A percentile compares a stretch with the other conserved stretches of the same genome.
phyloP scores from a whole-genome alignment of 2,797 vertebrate species.

The Nyctalus aviator region DNA sequence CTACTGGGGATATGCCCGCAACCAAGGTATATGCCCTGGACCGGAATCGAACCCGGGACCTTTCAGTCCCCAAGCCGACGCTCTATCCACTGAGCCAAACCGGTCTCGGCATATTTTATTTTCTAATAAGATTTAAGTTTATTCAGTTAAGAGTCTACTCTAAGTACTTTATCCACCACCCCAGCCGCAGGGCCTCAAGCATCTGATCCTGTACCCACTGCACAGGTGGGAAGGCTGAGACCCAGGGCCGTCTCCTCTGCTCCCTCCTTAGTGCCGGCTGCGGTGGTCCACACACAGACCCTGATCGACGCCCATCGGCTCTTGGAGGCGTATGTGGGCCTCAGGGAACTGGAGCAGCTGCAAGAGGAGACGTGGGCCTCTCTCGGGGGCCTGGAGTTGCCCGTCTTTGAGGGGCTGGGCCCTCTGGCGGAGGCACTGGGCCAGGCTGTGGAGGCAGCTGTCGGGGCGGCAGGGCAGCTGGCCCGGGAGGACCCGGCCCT shows the following conservation, averaged over 20 bases:
- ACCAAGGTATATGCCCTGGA: no score
- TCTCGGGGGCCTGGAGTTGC: constrained; percentile 84
- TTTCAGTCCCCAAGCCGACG: no score
- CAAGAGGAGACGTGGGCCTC: constrained; percentile 93
- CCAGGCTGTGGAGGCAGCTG: constrained; percentile 93
- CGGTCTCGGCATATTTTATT: no score
- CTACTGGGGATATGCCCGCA: no score
- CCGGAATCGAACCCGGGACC: no score
- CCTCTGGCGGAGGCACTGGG: constrained; percentile 92
- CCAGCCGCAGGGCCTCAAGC: background rate
- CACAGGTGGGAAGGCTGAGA: constrained; percentile 16
- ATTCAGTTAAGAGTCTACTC: background rate
- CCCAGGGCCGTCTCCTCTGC: constrained; percentile 63
- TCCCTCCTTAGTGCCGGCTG: constrained; percentile 88
- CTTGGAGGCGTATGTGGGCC: constrained; percentile 93
- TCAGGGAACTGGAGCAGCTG: constrained; percentile 94
- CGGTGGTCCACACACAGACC: constrained; percentile 90
- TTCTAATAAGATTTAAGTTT: background rate
- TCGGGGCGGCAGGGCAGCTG: constrained; percentile 90
- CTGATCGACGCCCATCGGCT: constrained; percentile 91
- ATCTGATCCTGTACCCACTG: background rate
- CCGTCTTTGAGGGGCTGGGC: constrained; percentile 92
- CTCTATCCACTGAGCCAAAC: no score
- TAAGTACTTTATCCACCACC: constrained; percentile 52
- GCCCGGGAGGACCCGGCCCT: constrained; percentile 93